Percentiles rank a stretch among this genome's conserved stretches.
phyloP scores from a whole-genome alignment of 2,888 invertebrate species.

The Nomada flava region DNA sequence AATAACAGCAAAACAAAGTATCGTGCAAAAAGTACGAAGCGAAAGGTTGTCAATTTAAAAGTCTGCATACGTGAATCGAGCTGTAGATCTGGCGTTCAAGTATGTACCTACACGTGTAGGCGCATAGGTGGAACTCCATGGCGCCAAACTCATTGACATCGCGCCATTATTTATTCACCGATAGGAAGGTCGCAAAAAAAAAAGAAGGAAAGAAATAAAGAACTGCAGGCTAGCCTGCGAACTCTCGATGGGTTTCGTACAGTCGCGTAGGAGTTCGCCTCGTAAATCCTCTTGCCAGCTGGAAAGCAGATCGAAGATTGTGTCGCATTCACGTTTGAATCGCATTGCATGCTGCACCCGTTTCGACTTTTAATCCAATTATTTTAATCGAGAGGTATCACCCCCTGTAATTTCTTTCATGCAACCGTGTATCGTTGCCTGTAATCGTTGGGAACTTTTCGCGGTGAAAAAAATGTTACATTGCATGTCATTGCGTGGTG shows the following conservation, averaged over 20 bases:
- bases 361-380: slow-evolving; percentile 64
- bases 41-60: slow-evolving; percentile 2
- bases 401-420: slow-evolving; percentile 51
- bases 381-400: slow-evolving; percentile 58
- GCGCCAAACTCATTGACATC: slow-evolving; percentile 74
- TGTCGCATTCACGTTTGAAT: slow-evolving; percentile 58
- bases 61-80: slow-evolving; percentile 16
- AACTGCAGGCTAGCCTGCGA: slow-evolving; percentile 24
- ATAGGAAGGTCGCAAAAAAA: slow-evolving; percentile 60
- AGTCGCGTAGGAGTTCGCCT: slow-evolving; percentile 62
- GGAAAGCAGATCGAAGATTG: slow-evolving; percentile 69
- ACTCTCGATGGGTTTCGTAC: slow-evolving; percentile 37
- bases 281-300: slow-evolving; percentile 64
- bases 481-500: not conserved
- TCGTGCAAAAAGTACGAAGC: not conserved
- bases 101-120: slow-evolving; percentile 32
- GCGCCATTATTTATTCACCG: slow-evolving; percentile 62
- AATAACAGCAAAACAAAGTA: too few relatives aligned
- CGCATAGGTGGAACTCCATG: slow-evolving; percentile 56
- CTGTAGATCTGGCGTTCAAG: slow-evolving; percentile 11
- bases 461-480: not conserved
- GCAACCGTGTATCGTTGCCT: slow-evolving; percentile 25
- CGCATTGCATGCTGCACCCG: slow-evolving; percentile 40
- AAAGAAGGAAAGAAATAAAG: slow-evolving; percentile 7
- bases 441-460: slow-evolving; percentile 39